phyloP scores from a whole-genome alignment of 2,888 invertebrate genomes.

The Drosophila tanythrix region DNA sequence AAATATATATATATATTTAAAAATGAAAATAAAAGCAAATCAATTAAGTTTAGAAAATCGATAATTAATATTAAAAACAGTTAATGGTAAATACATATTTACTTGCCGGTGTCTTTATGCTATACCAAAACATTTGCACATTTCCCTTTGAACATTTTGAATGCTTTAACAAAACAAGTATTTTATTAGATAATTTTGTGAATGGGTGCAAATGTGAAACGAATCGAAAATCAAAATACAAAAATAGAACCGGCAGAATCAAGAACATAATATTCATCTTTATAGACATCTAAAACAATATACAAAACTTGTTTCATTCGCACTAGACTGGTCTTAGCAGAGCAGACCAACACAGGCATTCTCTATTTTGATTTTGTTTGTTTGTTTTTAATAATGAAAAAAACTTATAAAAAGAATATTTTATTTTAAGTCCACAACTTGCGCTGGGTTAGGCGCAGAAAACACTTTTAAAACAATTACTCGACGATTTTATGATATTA shows the following conservation, averaged over 20 bases:
- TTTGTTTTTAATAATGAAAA: background rate
- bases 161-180: background rate
- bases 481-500: background rate
- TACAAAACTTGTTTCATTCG: background rate
- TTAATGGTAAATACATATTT: background rate
- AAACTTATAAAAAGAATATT: background rate
- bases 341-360: background rate
- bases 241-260: background rate
- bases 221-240: background rate
- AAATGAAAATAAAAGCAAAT: conserved; percentile 79
- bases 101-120: background rate
- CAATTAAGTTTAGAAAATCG: conserved; percentile 71
- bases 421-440: background rate
- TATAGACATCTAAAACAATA: background rate
- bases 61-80: background rate
- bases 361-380: background rate
- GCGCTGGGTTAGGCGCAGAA: background rate
- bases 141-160: background rate
- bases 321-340: background rate
- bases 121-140: background rate
- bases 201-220: background rate
- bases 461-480: background rate
- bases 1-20: conserved; percentile 68
- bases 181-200: background rate
- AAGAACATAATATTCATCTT: background rate